These are phyloP conservation scores for Tinamus guttatus DNA, from an alignment of 2,113 vertebrate genomes.

Conservation along the genomic window DNA sequence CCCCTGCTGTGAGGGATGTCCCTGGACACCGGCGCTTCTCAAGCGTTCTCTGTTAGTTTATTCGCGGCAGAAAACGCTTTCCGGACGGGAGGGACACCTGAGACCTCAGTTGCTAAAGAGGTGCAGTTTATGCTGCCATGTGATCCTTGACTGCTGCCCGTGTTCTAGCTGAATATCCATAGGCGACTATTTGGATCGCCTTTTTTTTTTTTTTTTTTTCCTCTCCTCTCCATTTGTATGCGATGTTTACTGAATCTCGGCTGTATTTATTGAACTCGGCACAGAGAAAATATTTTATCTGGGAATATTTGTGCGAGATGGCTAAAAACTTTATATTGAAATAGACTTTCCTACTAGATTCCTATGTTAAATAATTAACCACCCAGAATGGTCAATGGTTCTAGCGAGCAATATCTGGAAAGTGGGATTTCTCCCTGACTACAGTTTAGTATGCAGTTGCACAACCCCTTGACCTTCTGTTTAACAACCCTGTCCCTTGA, in stretches of 20 bases:
- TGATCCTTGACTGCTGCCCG: fast-evolving
- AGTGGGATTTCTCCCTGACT: fast-evolving
- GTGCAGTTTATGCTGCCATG: fast-evolving
- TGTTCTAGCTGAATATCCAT: fast-evolving
- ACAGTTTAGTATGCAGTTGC: fast-evolving
- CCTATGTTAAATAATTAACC: neutral
- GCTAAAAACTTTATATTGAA: fast-evolving
- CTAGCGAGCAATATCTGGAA: fast-evolving
- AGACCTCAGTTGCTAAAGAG: fast-evolving
- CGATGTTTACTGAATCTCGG: fast-evolving
- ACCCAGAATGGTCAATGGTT: no score
- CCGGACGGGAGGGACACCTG: fast-evolving
- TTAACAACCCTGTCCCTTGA: no score
- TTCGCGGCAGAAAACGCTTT: fast-evolving
- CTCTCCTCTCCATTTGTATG: fast-evolving
- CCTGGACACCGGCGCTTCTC: fast-evolving
- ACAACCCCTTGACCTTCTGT: fast-evolving
- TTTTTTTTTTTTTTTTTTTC: neutral
- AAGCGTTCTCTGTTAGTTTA: fast-evolving
- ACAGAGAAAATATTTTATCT: fast-evolving
- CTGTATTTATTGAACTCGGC: neutral
- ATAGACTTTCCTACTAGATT: fast-evolving
- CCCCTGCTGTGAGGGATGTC: fast-evolving
- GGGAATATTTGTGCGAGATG: fast-evolving
- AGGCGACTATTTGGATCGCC: fast-evolving